Evolutionary conservation across 2,888 invertebrate species (phyloP).

Genomic region (Cartodere bifasciata): DNA sequence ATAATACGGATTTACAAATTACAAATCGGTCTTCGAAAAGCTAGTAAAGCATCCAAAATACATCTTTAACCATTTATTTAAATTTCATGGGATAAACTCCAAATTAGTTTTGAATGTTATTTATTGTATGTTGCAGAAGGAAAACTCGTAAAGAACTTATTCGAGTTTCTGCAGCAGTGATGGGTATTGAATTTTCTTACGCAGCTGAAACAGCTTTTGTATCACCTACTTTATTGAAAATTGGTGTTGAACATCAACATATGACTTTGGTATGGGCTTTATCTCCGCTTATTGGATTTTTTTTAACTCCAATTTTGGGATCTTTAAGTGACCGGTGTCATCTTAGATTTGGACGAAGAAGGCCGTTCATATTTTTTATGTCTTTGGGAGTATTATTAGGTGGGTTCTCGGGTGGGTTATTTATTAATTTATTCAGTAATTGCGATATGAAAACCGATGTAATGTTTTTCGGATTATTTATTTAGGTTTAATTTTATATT

Average conservation of each 20-base stretch:
- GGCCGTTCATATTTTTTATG: constrained; percentile 83
- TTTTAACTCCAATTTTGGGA: constrained; percentile 83
- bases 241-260: constrained; percentile 82
- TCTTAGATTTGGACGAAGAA: constrained; percentile 64
- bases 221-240: constrained; percentile 83
- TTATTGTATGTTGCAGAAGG: constrained; percentile 47
- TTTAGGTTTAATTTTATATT: too few relatives aligned
- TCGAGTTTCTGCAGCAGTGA: constrained; percentile 84
- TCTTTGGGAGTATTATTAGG: constrained; percentile 83
- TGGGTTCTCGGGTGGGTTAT: too few relatives aligned
- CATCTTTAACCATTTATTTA: too few relatives aligned
- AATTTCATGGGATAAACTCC: too few relatives aligned
- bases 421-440: too few relatives aligned
- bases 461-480: too few relatives aligned
- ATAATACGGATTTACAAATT: too few relatives aligned
- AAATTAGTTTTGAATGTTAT: too few relatives aligned
- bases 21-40: too few relatives aligned
- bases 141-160: constrained; percentile 73
- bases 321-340: constrained; percentile 85
- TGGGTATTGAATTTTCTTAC: constrained; percentile 96
- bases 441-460: too few relatives aligned
- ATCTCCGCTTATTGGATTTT: constrained; percentile 88
- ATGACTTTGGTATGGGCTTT: constrained; percentile 96
- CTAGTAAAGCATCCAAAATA: too few relatives aligned
- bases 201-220: constrained; percentile 97